A percentile compares a stretch with the other conserved stretches of the same genome.
Conservation (phyloP, 2,888 invertebrate species). For the Aphodius sticticus region DNA sequence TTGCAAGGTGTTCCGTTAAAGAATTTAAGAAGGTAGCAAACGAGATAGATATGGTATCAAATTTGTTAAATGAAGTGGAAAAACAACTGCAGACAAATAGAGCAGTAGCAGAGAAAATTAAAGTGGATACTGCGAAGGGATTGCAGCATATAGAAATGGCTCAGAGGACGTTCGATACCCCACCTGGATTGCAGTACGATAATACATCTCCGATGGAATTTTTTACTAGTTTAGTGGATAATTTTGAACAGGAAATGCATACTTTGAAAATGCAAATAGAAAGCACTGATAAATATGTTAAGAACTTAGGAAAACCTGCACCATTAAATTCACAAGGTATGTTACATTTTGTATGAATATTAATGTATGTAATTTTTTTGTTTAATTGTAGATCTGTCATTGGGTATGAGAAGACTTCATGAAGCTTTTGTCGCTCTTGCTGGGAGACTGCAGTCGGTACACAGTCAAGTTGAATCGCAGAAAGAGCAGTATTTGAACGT, state of each 20-base stretch:
- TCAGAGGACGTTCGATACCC: constrained; percentile 79
- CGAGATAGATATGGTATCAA: constrained; percentile 68
- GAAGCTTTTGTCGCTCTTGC: constrained; percentile 88
- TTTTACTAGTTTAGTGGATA: constrained; percentile 72
- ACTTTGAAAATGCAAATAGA: constrained; percentile 75
- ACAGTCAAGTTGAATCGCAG: constrained; percentile 79
- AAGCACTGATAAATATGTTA: constrained; percentile 75
- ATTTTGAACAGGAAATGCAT: constrained; percentile 76
- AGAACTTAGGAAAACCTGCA: constrained; percentile 70
- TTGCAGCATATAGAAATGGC: constrained; percentile 80
- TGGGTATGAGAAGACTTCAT: constrained; percentile 82
- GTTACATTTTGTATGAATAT: constrained; percentile 45
- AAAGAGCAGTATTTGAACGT: constrained; percentile 87
- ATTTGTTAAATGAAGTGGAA: constrained; percentile 68
- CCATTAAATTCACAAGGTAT: constrained; percentile 68
- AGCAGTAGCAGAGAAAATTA: constrained; percentile 69
- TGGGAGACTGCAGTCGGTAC: constrained; percentile 84
- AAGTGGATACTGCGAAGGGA: constrained; percentile 76
- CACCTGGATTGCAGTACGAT: constrained; percentile 78
- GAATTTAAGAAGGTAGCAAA: constrained; percentile 70
- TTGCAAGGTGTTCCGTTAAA: constrained; percentile 70
- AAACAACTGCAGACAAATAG: constrained; percentile 70
- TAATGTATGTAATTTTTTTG: constrained; percentile 55
- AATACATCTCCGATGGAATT: constrained; percentile 76
- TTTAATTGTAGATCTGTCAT: constrained; percentile 67